These are phyloP conservation scores for Micrasema minimum DNA, from an alignment of 1,140 invertebrate genomes.

Conservation along the genomic window DNA sequence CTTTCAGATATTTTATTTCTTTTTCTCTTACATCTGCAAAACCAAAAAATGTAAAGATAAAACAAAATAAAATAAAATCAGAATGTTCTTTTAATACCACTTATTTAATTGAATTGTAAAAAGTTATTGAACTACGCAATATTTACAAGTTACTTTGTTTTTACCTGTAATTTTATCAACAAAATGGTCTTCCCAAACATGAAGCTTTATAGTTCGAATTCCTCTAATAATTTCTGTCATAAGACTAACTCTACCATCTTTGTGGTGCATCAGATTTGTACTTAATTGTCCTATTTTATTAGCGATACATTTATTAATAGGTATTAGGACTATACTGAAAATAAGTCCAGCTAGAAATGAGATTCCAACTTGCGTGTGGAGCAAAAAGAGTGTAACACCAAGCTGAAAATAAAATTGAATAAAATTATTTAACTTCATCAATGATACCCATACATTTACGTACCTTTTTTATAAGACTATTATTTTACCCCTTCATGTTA, in stretches of 20 bases:
- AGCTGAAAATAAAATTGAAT: constrained; percentile 71
- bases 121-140: no score
- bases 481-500: no score
- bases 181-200: constrained; percentile 95
- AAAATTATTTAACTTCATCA: background rate
- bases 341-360: constrained; percentile 90
- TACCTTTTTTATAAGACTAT: no score
- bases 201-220: constrained; percentile 90
- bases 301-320: constrained; percentile 92
- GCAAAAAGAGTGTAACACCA: constrained; percentile 81
- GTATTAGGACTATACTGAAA: constrained; percentile 90
- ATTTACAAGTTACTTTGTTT: no score
- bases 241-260: constrained; percentile 90
- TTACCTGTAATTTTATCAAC: constrained; percentile 70
- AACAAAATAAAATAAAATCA: constrained; percentile 41
- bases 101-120: no score
- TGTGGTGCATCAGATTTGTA: constrained; percentile 88
- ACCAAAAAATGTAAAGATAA: constrained; percentile 13
- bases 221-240: constrained; percentile 90
- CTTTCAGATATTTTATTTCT: constrained; percentile 83
- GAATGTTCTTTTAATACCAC: no score
- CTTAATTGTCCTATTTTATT: constrained; percentile 90
- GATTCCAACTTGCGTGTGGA: constrained; percentile 89
- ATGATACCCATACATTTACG: no score
- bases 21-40: constrained; percentile 70